These are phyloP conservation scores for Pachyramphus minor DNA, from an alignment of 2,113 vertebrate genomes.

Conservation along the genomic window DNA sequence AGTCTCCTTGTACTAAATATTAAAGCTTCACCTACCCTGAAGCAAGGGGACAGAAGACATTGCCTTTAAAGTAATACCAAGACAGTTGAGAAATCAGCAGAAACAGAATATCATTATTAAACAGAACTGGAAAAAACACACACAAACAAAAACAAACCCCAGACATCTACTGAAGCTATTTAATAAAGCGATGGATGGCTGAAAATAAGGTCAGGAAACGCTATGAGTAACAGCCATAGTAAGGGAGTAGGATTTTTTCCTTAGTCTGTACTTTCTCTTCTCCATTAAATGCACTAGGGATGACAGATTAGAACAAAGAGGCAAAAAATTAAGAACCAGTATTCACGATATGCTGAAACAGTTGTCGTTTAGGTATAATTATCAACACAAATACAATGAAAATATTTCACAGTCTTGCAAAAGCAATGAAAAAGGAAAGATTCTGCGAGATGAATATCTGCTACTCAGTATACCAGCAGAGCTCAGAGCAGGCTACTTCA, in stretches of 20 bases:
- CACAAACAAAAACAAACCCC: not conserved
- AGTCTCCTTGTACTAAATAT: not conserved
- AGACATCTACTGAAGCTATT: not conserved
- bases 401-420: not conserved
- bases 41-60: not conserved
- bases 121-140: not conserved
- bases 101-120: not conserved
- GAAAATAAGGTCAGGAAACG: not conserved
- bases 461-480: not conserved
- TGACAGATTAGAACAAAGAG: not conserved
- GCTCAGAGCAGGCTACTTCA: not conserved
- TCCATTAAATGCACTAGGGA: not conserved
- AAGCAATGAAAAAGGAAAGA: not conserved
- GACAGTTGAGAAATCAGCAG: not conserved
- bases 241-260: not conserved
- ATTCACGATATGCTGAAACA: not conserved
- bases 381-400: not conserved
- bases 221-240: not conserved
- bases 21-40: not conserved
- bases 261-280: not conserved
- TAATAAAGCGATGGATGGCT: not conserved
- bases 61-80: not conserved
- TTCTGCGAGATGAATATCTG: fast-evolving
- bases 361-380: not conserved
- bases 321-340: not conserved